phyloP scores from a whole-genome alignment of 2,888 invertebrate genomes.

The Lypha dubia region DNA sequence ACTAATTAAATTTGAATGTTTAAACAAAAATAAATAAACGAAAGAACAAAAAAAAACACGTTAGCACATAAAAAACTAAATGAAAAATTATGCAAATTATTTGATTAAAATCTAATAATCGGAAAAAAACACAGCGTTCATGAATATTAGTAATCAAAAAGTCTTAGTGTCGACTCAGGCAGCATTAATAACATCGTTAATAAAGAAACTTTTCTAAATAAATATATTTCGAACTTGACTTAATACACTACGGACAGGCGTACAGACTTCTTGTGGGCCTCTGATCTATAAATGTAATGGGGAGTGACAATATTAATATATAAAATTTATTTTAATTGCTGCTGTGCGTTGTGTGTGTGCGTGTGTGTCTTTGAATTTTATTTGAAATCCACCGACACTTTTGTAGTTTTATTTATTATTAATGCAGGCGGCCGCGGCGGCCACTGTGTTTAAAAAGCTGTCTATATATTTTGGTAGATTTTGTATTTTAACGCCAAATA shows the following conservation, averaged over 20 bases:
- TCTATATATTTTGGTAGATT: constrained; percentile 61
- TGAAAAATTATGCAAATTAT: constrained; percentile 68
- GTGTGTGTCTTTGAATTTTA: constrained; percentile 47
- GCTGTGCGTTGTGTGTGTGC: constrained; percentile 47
- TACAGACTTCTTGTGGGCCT: too few relatives aligned
- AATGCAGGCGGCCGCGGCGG: constrained; percentile 11
- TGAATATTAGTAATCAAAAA: constrained; percentile 38
- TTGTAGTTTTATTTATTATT: constrained; percentile 16
- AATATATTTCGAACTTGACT: constrained; percentile 51
- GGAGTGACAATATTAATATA: constrained; percentile 81
- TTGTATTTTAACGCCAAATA: constrained; percentile 50
- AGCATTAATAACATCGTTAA: constrained; percentile 42
- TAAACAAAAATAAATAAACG: constrained; percentile 50
- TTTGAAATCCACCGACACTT: constrained; percentile 72
- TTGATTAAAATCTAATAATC: constrained; percentile 66
- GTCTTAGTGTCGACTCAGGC: constrained; percentile 60
- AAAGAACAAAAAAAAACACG: too few relatives aligned
- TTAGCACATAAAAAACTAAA: constrained; percentile 8
- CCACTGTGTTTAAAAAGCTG: constrained; percentile 62
- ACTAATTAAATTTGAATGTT: constrained; percentile 71
- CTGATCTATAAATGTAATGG: constrained; percentile 63
- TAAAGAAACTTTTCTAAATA: constrained; percentile 48
- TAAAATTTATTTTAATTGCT: constrained; percentile 81
- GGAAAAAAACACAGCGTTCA: constrained; percentile 23
- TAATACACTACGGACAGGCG: constrained; percentile 29